phyloP scores from a whole-genome alignment of 2,888 invertebrate genomes.

The Agrochola lota region DNA sequence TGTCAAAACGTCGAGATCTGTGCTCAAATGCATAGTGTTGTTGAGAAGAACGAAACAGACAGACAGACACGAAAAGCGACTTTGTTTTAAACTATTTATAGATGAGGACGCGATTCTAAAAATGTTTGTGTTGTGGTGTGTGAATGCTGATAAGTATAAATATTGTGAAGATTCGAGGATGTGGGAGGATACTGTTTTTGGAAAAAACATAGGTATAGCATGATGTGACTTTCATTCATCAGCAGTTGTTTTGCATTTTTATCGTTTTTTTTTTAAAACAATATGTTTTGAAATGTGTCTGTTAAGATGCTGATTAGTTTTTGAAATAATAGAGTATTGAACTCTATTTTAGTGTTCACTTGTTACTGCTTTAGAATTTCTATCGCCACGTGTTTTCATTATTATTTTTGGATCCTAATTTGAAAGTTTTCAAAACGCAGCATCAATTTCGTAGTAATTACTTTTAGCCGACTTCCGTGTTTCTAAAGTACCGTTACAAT shows the following conservation, averaged over 20 bases:
- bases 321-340: neutral
- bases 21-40: neutral
- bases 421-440: conserved; percentile 51
- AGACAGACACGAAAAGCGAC: conserved; percentile 16
- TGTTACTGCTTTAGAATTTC: neutral
- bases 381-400: neutral
- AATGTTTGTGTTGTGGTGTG: conserved; percentile 30
- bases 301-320: neutral
- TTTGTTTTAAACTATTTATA: conserved; percentile 26
- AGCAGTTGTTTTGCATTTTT: neutral
- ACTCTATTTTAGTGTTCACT: neutral
- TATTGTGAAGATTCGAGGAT: conserved; percentile 27
- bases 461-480: conserved; percentile 59
- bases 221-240: conserved; percentile 13
- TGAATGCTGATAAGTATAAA: conserved; percentile 25
- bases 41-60: conserved; percentile 21
- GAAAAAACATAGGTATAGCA: conserved; percentile 1
- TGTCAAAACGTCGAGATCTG: conserved; percentile 6
- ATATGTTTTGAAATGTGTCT: neutral
- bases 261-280: neutral
- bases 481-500: conserved; percentile 65
- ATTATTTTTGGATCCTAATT: conserved; percentile 13
- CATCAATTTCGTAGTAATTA: conserved; percentile 55
- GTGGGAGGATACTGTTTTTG: conserved; percentile 23
- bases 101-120: conserved; percentile 33